phyloP scores from a whole-genome alignment of 2,113 vertebrate species.

The Gallinago undulata region DNA sequence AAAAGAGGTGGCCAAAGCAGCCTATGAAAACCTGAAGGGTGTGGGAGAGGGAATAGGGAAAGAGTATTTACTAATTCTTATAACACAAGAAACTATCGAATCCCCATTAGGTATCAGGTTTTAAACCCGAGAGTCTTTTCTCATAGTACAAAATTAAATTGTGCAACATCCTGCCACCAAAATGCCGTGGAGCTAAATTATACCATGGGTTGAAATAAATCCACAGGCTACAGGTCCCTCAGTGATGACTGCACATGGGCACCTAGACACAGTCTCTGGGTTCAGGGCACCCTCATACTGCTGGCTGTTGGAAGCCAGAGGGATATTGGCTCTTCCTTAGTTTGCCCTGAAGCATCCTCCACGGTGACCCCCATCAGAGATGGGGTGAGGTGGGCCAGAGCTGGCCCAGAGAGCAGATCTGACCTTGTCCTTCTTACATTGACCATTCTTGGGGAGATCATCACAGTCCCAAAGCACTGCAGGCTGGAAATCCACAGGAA shows the following conservation, averaged over 20 bases:
- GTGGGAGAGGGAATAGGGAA: neutral
- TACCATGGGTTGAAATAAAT: neutral
- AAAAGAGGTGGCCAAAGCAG: conserved; percentile 20
- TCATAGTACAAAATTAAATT: neutral
- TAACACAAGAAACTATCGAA: neutral
- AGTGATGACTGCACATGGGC: neutral
- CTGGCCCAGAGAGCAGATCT: neutral
- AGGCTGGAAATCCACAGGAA: neutral
- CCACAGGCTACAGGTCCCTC: neutral
- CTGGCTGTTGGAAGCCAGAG: neutral
- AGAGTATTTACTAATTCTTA: fast-evolving
- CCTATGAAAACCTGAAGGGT: neutral
- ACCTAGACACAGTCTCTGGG: neutral
- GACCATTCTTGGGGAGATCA: neutral
- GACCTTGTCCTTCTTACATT: neutral
- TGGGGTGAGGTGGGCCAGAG: neutral
- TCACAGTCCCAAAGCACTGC: neutral
- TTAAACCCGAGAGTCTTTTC: neutral
- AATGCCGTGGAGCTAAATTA: fast-evolving
- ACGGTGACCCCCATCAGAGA: fast-evolving
- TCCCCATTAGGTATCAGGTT: neutral
- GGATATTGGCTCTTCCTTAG: neutral
- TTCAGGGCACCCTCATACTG: neutral
- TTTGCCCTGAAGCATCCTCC: neutral
- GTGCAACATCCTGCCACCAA: neutral